Percentiles rank a stretch among this genome's conserved stretches.
phyloP scores from a whole-genome alignment of 2,797 vertebrate genomes.

The Triplophysa yarkandensis region DNA sequence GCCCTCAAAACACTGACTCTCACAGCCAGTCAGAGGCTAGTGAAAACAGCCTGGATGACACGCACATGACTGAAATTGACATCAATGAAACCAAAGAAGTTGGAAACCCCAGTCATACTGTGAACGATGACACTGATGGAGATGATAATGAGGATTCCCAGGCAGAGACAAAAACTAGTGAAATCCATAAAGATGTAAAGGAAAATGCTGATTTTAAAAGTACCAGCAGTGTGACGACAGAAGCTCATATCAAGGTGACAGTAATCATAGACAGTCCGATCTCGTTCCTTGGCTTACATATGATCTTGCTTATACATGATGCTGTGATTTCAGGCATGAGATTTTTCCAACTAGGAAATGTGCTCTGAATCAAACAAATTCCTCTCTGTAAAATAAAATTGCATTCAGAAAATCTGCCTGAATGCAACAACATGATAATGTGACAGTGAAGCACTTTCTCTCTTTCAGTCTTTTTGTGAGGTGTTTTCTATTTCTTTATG shows the following conservation, averaged over 20 bases:
- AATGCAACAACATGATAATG: constrained; percentile 18
- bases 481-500: constrained; percentile 64
- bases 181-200: constrained; percentile 11
- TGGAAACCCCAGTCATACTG: constrained; percentile 1
- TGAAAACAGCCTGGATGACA: constrained; percentile 27
- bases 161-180: constrained; percentile 19
- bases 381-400: too few relatives aligned
- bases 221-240: constrained; percentile 16
- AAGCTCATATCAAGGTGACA: constrained; percentile 52
- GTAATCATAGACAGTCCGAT: background rate
- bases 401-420: constrained; percentile 15
- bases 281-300: constrained; percentile 27
- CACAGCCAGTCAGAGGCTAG: constrained; percentile 39
- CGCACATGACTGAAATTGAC: constrained; percentile 46
- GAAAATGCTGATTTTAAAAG: constrained; percentile 20
- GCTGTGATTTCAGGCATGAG: constrained; percentile 34
- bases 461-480: background rate
- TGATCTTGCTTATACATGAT: constrained; percentile 22
- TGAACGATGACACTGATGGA: constrained; percentile 22
- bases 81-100: constrained; percentile 31
- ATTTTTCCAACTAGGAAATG: background rate
- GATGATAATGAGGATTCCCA: constrained; percentile 27
- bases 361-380: background rate
- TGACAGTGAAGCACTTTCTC: background rate
- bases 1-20: constrained; percentile 18